Base-by-base conservation (phyloP, 2,113 vertebrate species). In the Condylura cristata region DNA sequence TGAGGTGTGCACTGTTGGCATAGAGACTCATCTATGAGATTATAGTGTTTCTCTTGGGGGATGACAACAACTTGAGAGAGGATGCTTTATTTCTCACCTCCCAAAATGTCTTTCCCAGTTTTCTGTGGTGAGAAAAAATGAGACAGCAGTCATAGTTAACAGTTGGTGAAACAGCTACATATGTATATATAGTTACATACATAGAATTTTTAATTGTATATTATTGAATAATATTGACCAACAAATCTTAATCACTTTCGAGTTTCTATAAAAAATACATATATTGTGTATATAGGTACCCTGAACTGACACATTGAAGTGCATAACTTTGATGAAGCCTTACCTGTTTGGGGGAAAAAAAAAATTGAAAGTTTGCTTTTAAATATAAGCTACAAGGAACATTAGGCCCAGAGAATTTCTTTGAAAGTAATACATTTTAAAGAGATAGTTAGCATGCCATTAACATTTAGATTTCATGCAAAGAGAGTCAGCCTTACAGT, bases 81-180 rank as follows among this genome's bases (percentile, higher is more conserved):
- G 37, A 82, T 65, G 6, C 66, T 85, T 86, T 83, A 32, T 80
- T 87, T 95, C 90, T 85, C 46, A 91, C 44, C 61, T 91, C 70
- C 71, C 86, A 89, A 85, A 80, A 91, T 89, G 80, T 80, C 39
- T 80, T 91, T 83, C 82, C 80, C 88, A 76, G 58, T 90, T 97
- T 90, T 83, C 86, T 92, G 32, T 68, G 71, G 78, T 89, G 84
- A 97, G 89, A 86, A 48, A 76, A 70, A 95, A 58, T 61, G 71
- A 90, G 34, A 78, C 56, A 89, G 30, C 14, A 87, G 61, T 51
- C 28, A 90, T 75, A 71, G 28, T 66, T 71, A 72, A 80, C 78
- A 32, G 65, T 71, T 96, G 83, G 48, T 48, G 14, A 46, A 89
- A 41, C 10, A 92, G 51, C 89, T 39, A 53, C 26, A 63, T 84